phyloP scores from a whole-genome alignment of 2,888 invertebrate genomes.

The Monochamus alternatus region DNA sequence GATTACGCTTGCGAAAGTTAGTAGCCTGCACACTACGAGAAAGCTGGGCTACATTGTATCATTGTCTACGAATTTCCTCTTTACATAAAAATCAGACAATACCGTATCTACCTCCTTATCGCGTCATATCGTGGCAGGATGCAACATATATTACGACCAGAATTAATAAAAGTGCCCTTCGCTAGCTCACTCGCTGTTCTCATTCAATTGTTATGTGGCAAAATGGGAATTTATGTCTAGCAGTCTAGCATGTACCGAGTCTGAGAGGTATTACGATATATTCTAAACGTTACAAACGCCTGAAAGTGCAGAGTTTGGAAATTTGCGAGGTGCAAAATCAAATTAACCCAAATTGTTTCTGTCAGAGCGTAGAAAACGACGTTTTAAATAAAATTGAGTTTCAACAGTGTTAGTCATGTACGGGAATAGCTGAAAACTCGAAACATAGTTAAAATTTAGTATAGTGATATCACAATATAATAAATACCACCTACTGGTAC shows the following conservation, averaged over 20 bases:
- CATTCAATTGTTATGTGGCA: conserved; percentile 30
- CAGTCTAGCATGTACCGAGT: not conserved
- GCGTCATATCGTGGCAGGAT: conserved; percentile 38
- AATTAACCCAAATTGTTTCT: not conserved
- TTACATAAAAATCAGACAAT: conserved; percentile 57
- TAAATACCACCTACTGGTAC: no score
- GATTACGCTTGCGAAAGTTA: conserved; percentile 37
- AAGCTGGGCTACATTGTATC: conserved; percentile 51
- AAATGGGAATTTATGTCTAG: conserved; percentile 30
- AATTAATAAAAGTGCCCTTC: conserved; percentile 36
- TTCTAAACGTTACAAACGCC: not conserved
- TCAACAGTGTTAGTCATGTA: no score
- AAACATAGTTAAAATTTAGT: no score
- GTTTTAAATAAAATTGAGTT: no score
- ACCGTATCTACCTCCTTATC: conserved; percentile 53
- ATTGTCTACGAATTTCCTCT: conserved; percentile 59
- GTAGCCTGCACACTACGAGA: conserved; percentile 42
- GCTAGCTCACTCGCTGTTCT: conserved; percentile 22
- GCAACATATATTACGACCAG: conserved; percentile 33
- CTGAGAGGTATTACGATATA: conserved; percentile 13
- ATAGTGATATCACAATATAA: no score
- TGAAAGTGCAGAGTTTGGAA: not conserved
- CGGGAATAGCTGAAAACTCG: no score
- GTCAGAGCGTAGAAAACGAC: not conserved
- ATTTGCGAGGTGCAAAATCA: not conserved